Base-by-base conservation (phyloP, 1,140 invertebrate species). In the Acyrthosiphon pisum region DNA sequence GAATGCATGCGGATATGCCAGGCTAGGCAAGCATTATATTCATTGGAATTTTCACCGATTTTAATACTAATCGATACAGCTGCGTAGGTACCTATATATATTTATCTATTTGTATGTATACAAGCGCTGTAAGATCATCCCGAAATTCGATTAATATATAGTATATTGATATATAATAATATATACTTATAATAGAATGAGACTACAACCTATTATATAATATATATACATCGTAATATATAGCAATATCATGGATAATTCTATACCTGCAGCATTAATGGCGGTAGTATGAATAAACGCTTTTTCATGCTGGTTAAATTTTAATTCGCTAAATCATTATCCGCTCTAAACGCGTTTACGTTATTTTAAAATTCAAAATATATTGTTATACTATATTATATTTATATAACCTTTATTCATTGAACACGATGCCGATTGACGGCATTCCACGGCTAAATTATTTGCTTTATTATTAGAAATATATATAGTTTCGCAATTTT, bases 291-390 rank as follows among this genome's bases (percentile, higher is more conserved):
- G 14, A 76, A 76, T 76, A 46, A 46, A 46, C 44, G 30, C 23
- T n/a, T 56, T 89, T 53, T 26, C 86, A 53, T 50, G n/a, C n/a
- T 56, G 35, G 22, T 89, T 88, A 53, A 53, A 53, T 89, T 89
- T 56, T 53, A 56, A 89, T 53, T 89, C 1, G 46, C 26, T 22
- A 53, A 89, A 89, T 48, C n/a, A 2, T 53, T 53, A 53, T 88
- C 26, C n/a, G 22, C 2, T 53, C 50, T 23, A 30, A 86, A 41
- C 44, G 6, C 22, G 7, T 89, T 48, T 89, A 35, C 30, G 6
- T 89, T 37, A 89, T 89, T 23, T n/a, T 26, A 35, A 89, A n/a
- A 87, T 53, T 8, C 7, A 88, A 35, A 89, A 53, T 7, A 53
- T 37, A 53, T 44, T 14, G 4, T 68, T 30, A 11, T 56, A 56